phyloP scores from a whole-genome alignment of 53 echinoderm and acorn worm species.

The Hippasteria phrygiana region DNA sequence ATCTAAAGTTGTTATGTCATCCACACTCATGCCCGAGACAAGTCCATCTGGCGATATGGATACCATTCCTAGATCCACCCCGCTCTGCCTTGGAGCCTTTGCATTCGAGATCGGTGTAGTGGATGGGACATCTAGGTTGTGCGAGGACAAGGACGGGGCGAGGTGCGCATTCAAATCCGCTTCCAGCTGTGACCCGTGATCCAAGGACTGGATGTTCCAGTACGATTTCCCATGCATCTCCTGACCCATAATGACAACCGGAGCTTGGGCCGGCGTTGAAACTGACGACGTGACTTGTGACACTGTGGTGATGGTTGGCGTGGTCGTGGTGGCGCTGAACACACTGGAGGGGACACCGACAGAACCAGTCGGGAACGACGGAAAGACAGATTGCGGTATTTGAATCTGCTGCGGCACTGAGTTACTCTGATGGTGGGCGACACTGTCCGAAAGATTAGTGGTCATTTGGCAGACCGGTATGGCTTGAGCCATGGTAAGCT shows the following conservation, averaged over 20 bases:
- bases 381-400: constrained; percentile 46
- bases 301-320: constrained; percentile 4
- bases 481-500: constrained; percentile 17
- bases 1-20: constrained; percentile 63
- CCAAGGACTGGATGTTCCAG: constrained; percentile 56
- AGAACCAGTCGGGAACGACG: constrained; percentile 18
- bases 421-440: background rate
- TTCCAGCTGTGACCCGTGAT: constrained; percentile 44
- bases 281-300: background rate
- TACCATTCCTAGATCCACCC: constrained; percentile 37
- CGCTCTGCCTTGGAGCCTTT: constrained; percentile 24
- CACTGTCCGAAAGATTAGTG: background rate
- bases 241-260: constrained; percentile 23
- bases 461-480: constrained; percentile 49
- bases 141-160: constrained; percentile 33
- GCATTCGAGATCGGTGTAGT: background rate
- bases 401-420: constrained; percentile 23
- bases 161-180: constrained; percentile 23
- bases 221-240: constrained; percentile 51
- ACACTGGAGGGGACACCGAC: background rate
- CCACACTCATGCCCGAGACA: constrained; percentile 53
- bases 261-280: constrained; percentile 21
- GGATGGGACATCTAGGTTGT: constrained; percentile 23
- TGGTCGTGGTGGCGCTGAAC: constrained; percentile 1
- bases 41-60: constrained; percentile 56